Base-by-base conservation (phyloP, 2,888 invertebrate genomes). In the Diabrotica balteata region DNA sequence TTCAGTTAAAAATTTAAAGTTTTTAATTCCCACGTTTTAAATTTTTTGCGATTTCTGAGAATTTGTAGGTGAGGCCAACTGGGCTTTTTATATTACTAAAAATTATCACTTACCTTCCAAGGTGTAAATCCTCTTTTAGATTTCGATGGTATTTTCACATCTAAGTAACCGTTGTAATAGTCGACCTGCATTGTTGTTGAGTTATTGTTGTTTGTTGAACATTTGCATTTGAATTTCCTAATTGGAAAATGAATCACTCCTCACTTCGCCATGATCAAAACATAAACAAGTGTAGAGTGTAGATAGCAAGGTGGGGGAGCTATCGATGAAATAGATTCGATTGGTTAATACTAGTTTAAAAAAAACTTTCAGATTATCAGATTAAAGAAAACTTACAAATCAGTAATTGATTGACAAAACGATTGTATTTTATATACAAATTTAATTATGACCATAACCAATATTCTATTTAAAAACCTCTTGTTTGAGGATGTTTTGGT, bases 121-220 rank as follows among this genome's bases (percentile, higher is more conserved):
- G 89, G 88, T 78, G 88, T 88, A 76, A 90, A 85, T 61, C 88
- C 88, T 76, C 88, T 84, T 78, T 87, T 86, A 44, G 87, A 86
- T 80, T 86, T 88, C 60, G 87, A 86, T 46, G 89, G 88, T 79
- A 89, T 88, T 84, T 90, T 90, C 73, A 89, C 88, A 76, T 90
- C 89, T 72, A 90, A 83, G 82, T 88, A 89, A 71, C 89, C 89
- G 65, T 87, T 87, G 85, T 87, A 85, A 22, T 52, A 58, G 11
- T 64, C 58, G 8, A 58, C 51, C 49, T 64, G 64, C 32, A 51
- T 45, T 58, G 58, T 64, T 50, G 58, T 52, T 52, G 45, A 7
- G 46, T 52, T 58, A 44, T 22, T 45, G 58, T 32, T 52, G 51
- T 11, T 46, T 42, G 50, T 64, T 17, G 22, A 63, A 63, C 57